These are phyloP conservation scores for Sipha flava DNA, from an alignment of 1,140 invertebrate genomes.

Conservation along the genomic window DNA sequence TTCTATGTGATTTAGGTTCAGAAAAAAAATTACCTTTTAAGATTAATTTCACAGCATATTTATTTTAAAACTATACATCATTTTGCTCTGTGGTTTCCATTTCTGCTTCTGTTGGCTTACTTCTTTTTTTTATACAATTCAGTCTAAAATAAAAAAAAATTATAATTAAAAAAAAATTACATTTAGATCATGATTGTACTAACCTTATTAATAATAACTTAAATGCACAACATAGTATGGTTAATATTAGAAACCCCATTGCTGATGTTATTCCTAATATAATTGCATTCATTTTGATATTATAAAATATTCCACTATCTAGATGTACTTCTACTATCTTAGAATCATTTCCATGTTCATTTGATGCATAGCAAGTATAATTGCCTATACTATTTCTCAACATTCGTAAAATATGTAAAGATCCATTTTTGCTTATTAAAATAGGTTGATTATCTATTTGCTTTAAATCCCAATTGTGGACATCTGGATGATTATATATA, in stretches of 20 bases:
- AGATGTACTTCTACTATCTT: slow-evolving; percentile 63
- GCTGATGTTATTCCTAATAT: slow-evolving; percentile 70
- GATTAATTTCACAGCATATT: not conserved
- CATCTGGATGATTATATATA: slow-evolving; percentile 54
- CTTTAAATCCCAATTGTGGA: slow-evolving; percentile 49
- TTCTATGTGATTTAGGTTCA: not conserved
- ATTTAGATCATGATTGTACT: slow-evolving; percentile 40
- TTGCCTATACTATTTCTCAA: slow-evolving; percentile 70
- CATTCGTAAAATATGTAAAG: slow-evolving; percentile 56
- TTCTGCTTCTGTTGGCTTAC: not conserved
- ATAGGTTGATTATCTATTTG: slow-evolving; percentile 34
- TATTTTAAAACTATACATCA: not conserved
- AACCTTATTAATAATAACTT: slow-evolving; percentile 62
- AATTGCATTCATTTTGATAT: slow-evolving; percentile 74
- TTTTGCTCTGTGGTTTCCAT: not conserved
- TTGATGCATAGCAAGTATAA: slow-evolving; percentile 78
- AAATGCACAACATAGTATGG: slow-evolving; percentile 66
- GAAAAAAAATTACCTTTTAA: not conserved
- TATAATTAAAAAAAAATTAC: slow-evolving; percentile 27
- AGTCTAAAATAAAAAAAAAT: not conserved
- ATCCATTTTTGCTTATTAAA: slow-evolving; percentile 51
- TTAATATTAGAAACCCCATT: slow-evolving; percentile 65
- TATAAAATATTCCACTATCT: slow-evolving; percentile 63
- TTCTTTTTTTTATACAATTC: slow-evolving; percentile 4
- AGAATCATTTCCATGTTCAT: slow-evolving; percentile 68